Evolutionary conservation across 2,888 invertebrate species (phyloP), one percentile per base, ranked within the genome.

Genomic region (Chloroclysta siterata): DNA sequence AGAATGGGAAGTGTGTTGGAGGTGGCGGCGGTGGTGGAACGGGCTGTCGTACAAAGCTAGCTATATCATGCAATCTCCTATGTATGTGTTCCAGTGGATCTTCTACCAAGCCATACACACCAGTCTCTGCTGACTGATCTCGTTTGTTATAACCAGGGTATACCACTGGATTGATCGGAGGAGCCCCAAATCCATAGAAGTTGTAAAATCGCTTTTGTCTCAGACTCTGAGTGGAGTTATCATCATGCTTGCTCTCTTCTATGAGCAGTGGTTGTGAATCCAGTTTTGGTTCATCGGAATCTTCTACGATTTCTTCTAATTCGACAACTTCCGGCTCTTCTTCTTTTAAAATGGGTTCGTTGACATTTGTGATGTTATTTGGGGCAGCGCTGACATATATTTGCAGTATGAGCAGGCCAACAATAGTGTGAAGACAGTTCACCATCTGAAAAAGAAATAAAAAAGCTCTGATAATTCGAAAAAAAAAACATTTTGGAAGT

Each of bases 381-480:
- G 89, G 88, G 48, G 86, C 87, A 39, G 85, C 84, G 46, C 71
- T 69, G 41, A 80, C 81, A 67, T 71, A 75, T 62, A 76, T 68
- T 73, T 84, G 81, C 46, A 83, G 69, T 60, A 83, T 66, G 63
- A 88, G 70, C 62, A 84, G 64, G 60, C 78, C 78, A 63, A 85
- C 63, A 55, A 85, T 33, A 14, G 82, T 33, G 29, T 72, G 69
- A 22, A 70, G 66, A 53, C 76, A 42, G 65, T 59, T 74, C 74
- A 74, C 78, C 90, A 91, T 91, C 91, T 92, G 90, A 60, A 90
- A 91, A 66, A 51, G 72, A 69, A 15, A 0, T 41, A 48, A 41
- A 56, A 22, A 0, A 8, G 14, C 0, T 15, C 15, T 33, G 3
- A 46, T 46, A 46, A 10, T 2, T 11, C n/a, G 46, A 17, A 46